Evolutionary conservation across 2,797 vertebrate species (phyloP), one percentile per base, ranked within the genome.

Genomic region (Galaxias olidus): DNA sequence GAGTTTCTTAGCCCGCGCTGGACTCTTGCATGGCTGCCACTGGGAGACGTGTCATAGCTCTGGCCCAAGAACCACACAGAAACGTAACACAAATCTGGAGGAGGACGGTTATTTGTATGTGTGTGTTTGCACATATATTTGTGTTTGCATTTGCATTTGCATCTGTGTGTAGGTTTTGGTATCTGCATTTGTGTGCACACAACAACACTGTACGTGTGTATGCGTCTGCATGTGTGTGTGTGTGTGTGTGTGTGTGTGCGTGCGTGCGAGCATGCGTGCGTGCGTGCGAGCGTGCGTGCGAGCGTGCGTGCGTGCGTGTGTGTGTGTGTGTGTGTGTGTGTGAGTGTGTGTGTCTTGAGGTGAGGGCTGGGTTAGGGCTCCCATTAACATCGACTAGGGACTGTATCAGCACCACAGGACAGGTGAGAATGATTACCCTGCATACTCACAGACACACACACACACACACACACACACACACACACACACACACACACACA

Each of bases 401-500:
- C 61, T 79, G 75, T 73, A 81, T 83, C 72, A 78, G 78, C 79
- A 78, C 76, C 74, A 74, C 61, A 66, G 59, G 76, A 74, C 90
- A 89, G 89, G 88, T 91, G 90, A 91, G 86, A 91, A 87, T 90
- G 88, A 90, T 92, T 90, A 86, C 72, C 63, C 50, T 18, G 10
- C 12, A 56, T 61, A 59, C 54, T 51, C 7, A 56, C 54, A 56
- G 20, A 56, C 54, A 41, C 54, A 56, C 54, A 56, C 54, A 56
- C 54, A 56, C 20, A 42, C 54, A 56, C 54, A 56, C 20, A 41
- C 54, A 56, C 55, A 44, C 55, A 47, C 57, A 59, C 43, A 18
- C 40, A 58, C 56, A 58, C 56, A 11, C 41, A 58, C 40, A 43
- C 41, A 11, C 56, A 58, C 56, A 43, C n/a, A 44, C 56, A 83